These are phyloP conservation scores for Halcyon malimbica DNA, from an alignment of 2,113 vertebrate genomes.

Conservation along the genomic window DNA sequence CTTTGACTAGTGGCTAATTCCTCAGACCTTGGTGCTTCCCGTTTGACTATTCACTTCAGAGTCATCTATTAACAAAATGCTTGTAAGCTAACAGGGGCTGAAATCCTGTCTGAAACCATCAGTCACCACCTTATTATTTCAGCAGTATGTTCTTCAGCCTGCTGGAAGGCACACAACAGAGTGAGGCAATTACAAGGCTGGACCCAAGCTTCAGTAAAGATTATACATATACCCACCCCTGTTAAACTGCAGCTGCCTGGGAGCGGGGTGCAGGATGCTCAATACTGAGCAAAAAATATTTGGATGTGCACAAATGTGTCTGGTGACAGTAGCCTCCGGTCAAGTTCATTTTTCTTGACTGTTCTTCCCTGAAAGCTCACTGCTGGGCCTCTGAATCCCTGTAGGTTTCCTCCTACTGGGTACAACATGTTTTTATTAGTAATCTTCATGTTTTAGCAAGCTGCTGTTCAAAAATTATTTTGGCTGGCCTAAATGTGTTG, in stretches of 20 bases:
- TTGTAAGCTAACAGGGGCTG: neutral
- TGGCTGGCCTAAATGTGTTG: neutral
- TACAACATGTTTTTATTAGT: neutral
- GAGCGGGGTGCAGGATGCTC: neutral
- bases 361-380: neutral
- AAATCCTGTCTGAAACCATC: neutral
- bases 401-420: neutral
- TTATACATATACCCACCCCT: neutral
- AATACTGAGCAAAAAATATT: neutral
- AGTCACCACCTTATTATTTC: neutral
- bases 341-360: neutral
- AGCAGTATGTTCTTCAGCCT: neutral
- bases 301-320: neutral
- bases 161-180: neutral
- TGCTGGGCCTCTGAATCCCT: neutral
- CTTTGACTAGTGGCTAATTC: constrained; percentile 48
- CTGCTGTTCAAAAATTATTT: neutral
- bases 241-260: neutral
- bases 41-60: neutral
- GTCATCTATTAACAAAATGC: neutral
- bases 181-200: neutral
- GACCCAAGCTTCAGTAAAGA: neutral
- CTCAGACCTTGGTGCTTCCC: neutral
- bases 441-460: neutral
- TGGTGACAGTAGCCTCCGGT: neutral